phyloP scores from a whole-genome alignment of 2,113 vertebrate species.

The Dasyornis broadbenti region DNA sequence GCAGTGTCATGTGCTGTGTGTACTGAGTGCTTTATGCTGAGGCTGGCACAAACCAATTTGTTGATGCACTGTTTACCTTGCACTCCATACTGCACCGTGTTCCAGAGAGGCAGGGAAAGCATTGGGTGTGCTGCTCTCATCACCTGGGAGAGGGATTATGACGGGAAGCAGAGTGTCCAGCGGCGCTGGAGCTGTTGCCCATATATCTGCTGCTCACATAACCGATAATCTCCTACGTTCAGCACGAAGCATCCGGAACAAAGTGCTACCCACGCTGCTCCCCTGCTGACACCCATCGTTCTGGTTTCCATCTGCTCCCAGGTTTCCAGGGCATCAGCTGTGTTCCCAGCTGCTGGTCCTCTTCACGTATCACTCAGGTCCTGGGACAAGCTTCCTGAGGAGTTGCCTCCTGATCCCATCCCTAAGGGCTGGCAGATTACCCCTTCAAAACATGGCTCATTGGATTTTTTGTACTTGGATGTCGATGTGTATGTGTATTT shows the following conservation, averaged over 20 bases:
- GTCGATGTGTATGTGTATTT: not conserved
- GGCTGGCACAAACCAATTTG: not conserved
- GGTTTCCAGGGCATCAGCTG: conserved; percentile 1
- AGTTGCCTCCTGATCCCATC: not conserved
- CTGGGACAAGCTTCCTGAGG: not conserved
- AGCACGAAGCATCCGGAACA: not conserved
- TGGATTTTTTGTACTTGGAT: not conserved
- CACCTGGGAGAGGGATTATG: not conserved
- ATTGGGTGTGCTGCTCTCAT: not conserved
- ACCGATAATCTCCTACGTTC: not conserved
- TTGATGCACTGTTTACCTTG: not conserved
- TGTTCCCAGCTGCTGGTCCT: not conserved
- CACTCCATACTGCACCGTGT: not conserved
- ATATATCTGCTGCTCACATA: not conserved
- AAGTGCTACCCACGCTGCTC: not conserved
- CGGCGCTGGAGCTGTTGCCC: not conserved
- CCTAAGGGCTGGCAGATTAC: not conserved
- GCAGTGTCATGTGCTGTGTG: not conserved
- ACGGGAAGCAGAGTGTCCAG: not conserved
- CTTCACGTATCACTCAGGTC: rapidly evolving
- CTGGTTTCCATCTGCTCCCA: not conserved
- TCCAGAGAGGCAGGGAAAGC: not conserved
- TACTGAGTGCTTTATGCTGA: not conserved
- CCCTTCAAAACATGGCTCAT: not conserved
- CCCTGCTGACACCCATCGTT: not conserved